Evolutionary conservation across 2,113 vertebrate genomes (phyloP), one percentile per base, ranked within the genome.

Genomic region (Psilopogon haemacephalus): DNA sequence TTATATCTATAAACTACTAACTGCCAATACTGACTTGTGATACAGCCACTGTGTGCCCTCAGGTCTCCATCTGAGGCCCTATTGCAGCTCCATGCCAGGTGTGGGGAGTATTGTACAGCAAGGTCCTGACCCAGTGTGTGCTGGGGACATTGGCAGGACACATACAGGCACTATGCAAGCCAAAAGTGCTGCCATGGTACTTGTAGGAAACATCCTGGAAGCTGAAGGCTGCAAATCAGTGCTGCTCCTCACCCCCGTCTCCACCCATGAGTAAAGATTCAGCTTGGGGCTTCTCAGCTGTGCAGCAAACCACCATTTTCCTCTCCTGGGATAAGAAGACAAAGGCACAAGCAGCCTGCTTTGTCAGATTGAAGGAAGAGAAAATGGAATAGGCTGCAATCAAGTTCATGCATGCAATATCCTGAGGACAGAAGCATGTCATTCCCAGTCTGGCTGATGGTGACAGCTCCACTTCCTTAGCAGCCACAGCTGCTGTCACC

Each of bases 121-220:
- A 82, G 27, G 14, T 58, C 44, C 58, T 76, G 76, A n/a, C n/a
- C n/a, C 4, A 1, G 5, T 2, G 0, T 30, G 28, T 32, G 18
- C 65, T 63, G n/a, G 30, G 40, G 44, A 58, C 12, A 6, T 56
- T 0, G 0, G 26, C 1, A 1, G 30, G 38, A 62, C 40, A 63
- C 0, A 0, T 19, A 11, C 1, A 0, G n/a, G 15, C 2, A 1
- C 4, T 3, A 14, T 37, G 78, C 23, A 59, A 71, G 14, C n/a
- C 65, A 71, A 5, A 86, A 44, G 54, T 19, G 12, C 40, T 82
- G 28, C 37, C 42, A 27, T 32, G 42, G 19, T 50, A 24, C 7
- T 8, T 0, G 0, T 10, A n/a, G 44, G 37, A 35, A 27, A 12
- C 0, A 0, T 65, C 76, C 50, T 1, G 0, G 24, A 3, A 80